phyloP scores from a whole-genome alignment of 2,888 invertebrate species.

The Pristionchus japonicus region DNA sequence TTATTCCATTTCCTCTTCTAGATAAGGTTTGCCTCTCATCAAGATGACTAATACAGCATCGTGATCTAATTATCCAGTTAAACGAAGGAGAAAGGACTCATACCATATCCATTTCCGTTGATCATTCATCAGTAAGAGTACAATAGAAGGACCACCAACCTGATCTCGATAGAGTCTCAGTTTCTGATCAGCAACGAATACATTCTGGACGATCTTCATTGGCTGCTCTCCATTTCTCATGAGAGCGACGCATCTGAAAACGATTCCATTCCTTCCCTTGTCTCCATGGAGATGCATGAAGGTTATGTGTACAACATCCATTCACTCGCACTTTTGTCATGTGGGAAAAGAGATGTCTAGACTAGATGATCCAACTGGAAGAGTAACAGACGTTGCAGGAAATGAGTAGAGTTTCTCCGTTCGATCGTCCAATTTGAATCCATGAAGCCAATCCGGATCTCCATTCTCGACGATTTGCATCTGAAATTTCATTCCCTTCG shows the following conservation, averaged over 20 bases:
- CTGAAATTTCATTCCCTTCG: constrained; percentile 1
- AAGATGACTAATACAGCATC: background rate
- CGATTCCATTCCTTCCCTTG: background rate
- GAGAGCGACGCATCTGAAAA: constrained; percentile 66
- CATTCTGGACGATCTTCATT: constrained; percentile 72
- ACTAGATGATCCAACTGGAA: background rate
- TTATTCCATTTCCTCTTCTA: background rate
- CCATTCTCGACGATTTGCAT: constrained; percentile 72
- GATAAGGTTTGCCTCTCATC: background rate
- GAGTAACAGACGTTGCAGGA: constrained; percentile 7
- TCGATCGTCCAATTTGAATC: constrained; percentile 66
- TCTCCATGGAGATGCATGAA: background rate
- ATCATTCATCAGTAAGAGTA: background rate
- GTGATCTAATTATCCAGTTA: background rate
- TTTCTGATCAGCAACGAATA: constrained; percentile 68
- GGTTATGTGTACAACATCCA: background rate
- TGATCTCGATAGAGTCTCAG: constrained; percentile 73
- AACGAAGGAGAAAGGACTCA: background rate
- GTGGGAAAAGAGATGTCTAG: background rate
- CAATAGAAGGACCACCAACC: constrained; percentile 53
- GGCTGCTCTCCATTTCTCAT: constrained; percentile 69
- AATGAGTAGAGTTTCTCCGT: constrained; percentile 37
- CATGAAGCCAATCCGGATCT: constrained; percentile 74
- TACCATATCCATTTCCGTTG: background rate
- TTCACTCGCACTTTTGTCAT: background rate